These are phyloP conservation scores for Temnothorax nylanderi DNA, from an alignment of 1,140 invertebrate genomes.

Conservation along the genomic window DNA sequence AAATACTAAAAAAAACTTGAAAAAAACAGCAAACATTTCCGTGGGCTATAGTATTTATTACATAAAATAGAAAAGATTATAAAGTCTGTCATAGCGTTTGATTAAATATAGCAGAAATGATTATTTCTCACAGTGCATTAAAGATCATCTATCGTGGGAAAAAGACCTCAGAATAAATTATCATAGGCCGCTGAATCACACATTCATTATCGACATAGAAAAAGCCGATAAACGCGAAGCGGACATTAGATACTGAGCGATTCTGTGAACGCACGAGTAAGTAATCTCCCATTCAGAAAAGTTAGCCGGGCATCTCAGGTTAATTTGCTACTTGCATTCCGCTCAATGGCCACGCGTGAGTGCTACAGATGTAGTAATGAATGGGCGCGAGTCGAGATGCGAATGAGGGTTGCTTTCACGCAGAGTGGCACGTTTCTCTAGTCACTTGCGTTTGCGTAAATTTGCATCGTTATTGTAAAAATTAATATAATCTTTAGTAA, in stretches of 20 bases:
- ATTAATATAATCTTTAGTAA: neutral
- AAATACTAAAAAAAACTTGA: neutral
- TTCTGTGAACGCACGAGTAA: slow-evolving; percentile 56
- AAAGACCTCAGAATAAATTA: neutral
- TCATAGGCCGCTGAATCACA: slow-evolving; percentile 9
- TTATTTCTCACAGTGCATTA: neutral
- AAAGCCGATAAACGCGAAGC: slow-evolving; percentile 16
- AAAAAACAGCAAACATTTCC: neutral
- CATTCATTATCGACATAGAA: slow-evolving; percentile 30
- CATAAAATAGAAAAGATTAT: neutral
- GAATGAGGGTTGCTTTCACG: slow-evolving; percentile 48
- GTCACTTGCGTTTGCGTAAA: neutral
- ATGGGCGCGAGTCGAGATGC: slow-evolving; percentile 63
- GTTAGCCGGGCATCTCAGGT: slow-evolving; percentile 75
- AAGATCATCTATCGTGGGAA: neutral
- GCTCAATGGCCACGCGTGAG: slow-evolving; percentile 76
- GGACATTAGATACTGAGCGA: slow-evolving; percentile 39
- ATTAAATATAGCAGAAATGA: neutral
- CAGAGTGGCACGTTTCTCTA: neutral
- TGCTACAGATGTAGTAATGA: slow-evolving; percentile 72
- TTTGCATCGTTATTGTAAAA: neutral
- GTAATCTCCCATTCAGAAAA: slow-evolving; percentile 79
- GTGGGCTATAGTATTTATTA: neutral
- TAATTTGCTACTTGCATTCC: slow-evolving; percentile 77
- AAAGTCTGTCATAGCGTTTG: neutral